Evolutionary conservation across 2,113 vertebrate genomes (phyloP).

Genomic region (Microcebus lehilahytsara): DNA sequence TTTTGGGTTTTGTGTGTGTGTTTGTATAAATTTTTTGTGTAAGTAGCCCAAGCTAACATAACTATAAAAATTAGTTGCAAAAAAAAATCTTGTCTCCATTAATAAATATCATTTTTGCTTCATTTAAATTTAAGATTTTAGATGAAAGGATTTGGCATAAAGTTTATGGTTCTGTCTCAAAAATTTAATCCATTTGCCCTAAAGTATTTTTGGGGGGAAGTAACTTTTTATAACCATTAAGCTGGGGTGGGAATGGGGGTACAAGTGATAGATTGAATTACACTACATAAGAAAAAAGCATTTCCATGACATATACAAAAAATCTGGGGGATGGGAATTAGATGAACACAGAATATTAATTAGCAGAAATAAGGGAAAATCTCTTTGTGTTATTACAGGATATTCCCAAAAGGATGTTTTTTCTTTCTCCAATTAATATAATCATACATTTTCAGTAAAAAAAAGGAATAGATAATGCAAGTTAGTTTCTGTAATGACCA

Average conservation of each 20-base stretch:
- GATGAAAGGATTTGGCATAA: background rate
- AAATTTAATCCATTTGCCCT: background rate
- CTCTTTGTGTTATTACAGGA: background rate
- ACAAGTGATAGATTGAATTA: background rate
- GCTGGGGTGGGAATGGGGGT: background rate
- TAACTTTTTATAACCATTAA: conserved; percentile 35
- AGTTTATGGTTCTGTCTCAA: conserved; percentile 18
- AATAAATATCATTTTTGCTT: conserved; percentile 23
- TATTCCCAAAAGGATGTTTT: background rate
- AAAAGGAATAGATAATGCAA: background rate
- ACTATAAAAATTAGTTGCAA: conserved; percentile 19
- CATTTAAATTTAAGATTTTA: conserved; percentile 44
- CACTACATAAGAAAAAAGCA: background rate
- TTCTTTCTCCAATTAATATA: background rate
- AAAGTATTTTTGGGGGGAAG: conserved; percentile 12
- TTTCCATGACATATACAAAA: background rate
- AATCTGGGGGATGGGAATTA: background rate
- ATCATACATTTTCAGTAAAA: conserved; percentile 17
- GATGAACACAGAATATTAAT: background rate
- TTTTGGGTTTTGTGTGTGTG: background rate
- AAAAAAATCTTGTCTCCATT: conserved; percentile 38
- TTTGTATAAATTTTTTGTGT: conserved; percentile 28
- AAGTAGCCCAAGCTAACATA: background rate
- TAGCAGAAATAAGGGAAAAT: conserved; percentile 3
- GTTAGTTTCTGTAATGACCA: background rate